Percentiles rank a stretch among this genome's conserved stretches.
Evolutionary conservation across 2,797 vertebrate species (phyloP).

Genomic region (Aselliscus stoliczkanus): DNA sequence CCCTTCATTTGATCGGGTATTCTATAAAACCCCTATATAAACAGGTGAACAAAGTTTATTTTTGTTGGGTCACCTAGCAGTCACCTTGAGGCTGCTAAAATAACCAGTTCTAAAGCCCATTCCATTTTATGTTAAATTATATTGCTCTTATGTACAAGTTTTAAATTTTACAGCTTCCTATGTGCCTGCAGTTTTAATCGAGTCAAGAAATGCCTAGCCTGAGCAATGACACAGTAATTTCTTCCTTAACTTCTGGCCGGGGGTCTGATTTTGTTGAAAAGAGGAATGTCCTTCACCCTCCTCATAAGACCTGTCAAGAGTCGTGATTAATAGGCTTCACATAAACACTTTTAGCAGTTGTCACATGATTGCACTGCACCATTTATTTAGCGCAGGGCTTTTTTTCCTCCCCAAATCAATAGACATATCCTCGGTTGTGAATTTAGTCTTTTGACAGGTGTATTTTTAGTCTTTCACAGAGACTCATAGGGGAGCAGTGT

Average conservation of each 20-base stretch:
- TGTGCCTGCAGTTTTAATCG: neutral
- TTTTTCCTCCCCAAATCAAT: neutral
- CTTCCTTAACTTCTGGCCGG: neutral
- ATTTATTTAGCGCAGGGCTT: neutral
- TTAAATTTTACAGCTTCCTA: neutral
- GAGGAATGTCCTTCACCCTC: neutral
- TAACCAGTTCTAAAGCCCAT: neutral
- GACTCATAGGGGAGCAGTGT: neutral
- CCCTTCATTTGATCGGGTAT: neutral
- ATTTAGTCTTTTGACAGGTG: neutral
- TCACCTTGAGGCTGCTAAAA: neutral
- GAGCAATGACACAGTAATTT: neutral
- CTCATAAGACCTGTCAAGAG: neutral
- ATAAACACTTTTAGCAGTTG: neutral
- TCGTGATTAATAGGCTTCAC: neutral
- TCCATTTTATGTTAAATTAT: neutral
- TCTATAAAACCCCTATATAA: neutral
- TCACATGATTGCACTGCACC: neutral
- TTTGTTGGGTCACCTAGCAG: neutral
- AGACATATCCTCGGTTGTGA: neutral
- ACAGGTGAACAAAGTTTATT: neutral
- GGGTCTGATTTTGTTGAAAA: neutral
- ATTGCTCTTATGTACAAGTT: neutral
- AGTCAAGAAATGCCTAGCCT: neutral
- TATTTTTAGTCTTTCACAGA: slow-evolving; percentile 8